A percentile compares a stretch with the other conserved stretches of the same genome.
Conservation (phyloP, 2,113 vertebrate species). For the Callopanchax toddi region DNA sequence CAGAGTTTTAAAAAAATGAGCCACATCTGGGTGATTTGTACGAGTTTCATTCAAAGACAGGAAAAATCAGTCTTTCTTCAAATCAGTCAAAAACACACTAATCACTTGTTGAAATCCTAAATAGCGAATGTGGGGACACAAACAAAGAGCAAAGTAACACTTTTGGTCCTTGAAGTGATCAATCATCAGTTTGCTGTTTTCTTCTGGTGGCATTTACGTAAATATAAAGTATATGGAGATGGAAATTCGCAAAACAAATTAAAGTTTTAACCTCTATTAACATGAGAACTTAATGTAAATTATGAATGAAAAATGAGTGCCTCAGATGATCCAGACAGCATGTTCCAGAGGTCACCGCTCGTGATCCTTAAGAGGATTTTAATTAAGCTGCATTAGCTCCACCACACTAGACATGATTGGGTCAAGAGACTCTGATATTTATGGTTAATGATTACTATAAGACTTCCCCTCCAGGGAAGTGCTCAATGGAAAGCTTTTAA, state of each 20-base stretch:
- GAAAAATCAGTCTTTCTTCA: not conserved
- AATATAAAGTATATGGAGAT: not conserved
- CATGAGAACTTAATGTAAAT: slow-evolving; percentile 13
- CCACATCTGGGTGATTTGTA: not conserved
- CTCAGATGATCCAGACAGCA: slow-evolving; percentile 30
- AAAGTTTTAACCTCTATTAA: slow-evolving; percentile 9
- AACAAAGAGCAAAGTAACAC: slow-evolving; percentile 4
- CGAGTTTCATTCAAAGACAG: not conserved
- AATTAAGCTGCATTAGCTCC: slow-evolving; percentile 73
- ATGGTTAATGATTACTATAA: slow-evolving; percentile 69
- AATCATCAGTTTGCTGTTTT: not conserved
- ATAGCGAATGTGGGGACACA: not conserved
- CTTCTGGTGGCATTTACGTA: not conserved
- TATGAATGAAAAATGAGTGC: slow-evolving; percentile 43
- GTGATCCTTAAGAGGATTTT: slow-evolving; percentile 71
- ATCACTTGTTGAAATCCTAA: not conserved
- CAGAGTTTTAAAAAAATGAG: slow-evolving; percentile 13
- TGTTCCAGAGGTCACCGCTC: slow-evolving; percentile 66
- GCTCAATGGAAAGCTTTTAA: slow-evolving; percentile 69
- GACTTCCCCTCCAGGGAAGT: slow-evolving; percentile 60
- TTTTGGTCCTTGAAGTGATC: not conserved
- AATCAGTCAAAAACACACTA: not conserved
- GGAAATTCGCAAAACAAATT: slow-evolving; percentile 33
- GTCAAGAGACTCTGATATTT: slow-evolving; percentile 76
- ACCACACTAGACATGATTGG: slow-evolving; percentile 61